Evolutionary conservation across 2,113 vertebrate genomes (phyloP), one percentile per base, ranked within the genome.

Genomic region (Melozone crissalis): DNA sequence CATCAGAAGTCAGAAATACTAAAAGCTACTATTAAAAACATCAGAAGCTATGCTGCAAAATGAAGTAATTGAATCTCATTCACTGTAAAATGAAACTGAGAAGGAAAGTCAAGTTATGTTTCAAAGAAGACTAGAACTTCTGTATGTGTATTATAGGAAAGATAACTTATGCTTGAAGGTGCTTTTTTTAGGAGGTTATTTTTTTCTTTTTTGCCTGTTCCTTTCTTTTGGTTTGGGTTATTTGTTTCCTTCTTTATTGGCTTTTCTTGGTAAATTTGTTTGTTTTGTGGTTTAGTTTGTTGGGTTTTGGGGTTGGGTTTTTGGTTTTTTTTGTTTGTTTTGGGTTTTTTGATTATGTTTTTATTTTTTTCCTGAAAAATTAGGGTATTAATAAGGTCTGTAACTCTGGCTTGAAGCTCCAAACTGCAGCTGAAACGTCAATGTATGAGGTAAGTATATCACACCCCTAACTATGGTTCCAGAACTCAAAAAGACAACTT

Each of bases 111-210:
- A 1, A 72, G 33, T 35, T 44, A 30, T 5, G 52, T 74, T 91
- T 81, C 54, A 22, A 82, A 44, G 23, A 58, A 67, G 13, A 13
- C 6, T 62, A 58, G 17, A 71, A 59, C 4, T 49, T 67, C 47
- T 73, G 6, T 31, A 43, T 4, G 8, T 44, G 11, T 5, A 33
- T 69, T 68, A 76, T 72, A 12, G 2, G n/a, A 58, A 83, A 52
- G 9, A 8, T 10, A 59, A 55, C 12, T n/a, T 65, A 31, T 41
- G 22, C 22, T 43, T 54, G 6, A 15, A 65, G 22, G 10, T 54
- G 13, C 5, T 26, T 58, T 71, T 39, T 26, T 2, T 4, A 2
- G 9, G 6, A 3, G 1, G 7, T 6, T 41, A 41, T 58, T 43
- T 28, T 59, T 61, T 20, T 7, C 4, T 37, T 59, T 26, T 37